A percentile compares a stretch with the other conserved stretches of the same genome.
Evolutionary conservation across 1,140 invertebrate genomes (phyloP).

Genomic region (Megalopta genalis): DNA sequence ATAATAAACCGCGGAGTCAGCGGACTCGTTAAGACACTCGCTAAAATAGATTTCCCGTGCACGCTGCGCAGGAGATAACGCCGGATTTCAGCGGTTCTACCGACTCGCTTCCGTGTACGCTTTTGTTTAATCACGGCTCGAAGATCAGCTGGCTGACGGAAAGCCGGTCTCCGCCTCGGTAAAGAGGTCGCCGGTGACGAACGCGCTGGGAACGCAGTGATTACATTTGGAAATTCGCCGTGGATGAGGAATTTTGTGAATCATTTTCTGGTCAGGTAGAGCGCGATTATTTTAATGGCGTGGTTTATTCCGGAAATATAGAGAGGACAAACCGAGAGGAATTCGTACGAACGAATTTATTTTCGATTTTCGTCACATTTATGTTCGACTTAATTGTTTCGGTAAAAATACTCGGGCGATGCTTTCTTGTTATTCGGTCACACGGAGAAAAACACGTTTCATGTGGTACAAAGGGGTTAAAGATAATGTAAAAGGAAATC

Average conservation of each 20-base stretch:
- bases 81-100: neutral
- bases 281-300: no score
- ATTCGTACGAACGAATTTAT: no score
- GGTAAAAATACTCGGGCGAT: no score
- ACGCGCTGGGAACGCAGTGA: neutral
- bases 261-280: neutral
- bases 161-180: neutral
- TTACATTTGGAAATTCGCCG: neutral
- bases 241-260: neutral
- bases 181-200: neutral
- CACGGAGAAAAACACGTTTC: no score
- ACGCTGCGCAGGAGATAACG: neutral
- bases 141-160: neutral
- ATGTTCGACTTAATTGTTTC: no score
- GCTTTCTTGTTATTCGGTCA: no score
- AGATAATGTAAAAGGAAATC: no score
- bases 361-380: no score
- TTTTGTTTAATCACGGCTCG: neutral
- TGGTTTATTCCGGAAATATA: no score
- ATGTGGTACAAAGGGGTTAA: no score
- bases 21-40: conserved; percentile 16
- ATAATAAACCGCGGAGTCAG: conserved; percentile 21
- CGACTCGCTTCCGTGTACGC: neutral
- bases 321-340: no score
- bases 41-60: neutral